Evolutionary conservation across 2,888 invertebrate genomes (phyloP).

Genomic region (Cremastobaeus sp.): DNA sequence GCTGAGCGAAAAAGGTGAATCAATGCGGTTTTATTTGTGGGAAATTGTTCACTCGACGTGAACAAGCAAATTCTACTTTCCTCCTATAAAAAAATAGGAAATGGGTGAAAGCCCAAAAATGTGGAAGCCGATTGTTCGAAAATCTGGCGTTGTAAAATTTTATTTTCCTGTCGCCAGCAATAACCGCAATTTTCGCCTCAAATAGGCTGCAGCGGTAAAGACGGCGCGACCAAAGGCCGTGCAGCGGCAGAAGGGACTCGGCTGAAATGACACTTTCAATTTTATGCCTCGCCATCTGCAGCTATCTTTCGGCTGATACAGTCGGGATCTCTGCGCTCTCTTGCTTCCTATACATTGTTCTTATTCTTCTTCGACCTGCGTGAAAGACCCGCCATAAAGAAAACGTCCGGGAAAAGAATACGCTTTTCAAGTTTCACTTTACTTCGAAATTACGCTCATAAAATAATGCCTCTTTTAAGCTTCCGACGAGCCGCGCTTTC

Average conservation of each 20-base stretch:
- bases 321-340: conserved; percentile 30
- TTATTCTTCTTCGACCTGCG: conserved; percentile 7
- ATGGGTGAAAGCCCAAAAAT: conserved; percentile 48
- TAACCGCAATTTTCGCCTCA: conserved; percentile 74
- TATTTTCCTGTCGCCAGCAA: conserved; percentile 67
- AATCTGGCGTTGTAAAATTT: conserved; percentile 68
- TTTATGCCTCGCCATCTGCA: conserved; percentile 44
- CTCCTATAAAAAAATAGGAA: conserved; percentile 21
- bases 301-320: conserved; percentile 49
- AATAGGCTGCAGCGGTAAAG: conserved; percentile 44
- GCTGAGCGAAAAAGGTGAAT: too few relatives aligned
- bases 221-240: conserved; percentile 29
- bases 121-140: conserved; percentile 53
- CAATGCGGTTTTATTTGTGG: background rate
- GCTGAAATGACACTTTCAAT: conserved; percentile 47
- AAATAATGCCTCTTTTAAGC: conserved; percentile 36
- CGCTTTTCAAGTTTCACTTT: conserved; percentile 39
- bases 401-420: conserved; percentile 20
- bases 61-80: conserved; percentile 7
- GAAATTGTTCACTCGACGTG: background rate
- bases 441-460: conserved; percentile 41
- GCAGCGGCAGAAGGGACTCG: conserved; percentile 13
- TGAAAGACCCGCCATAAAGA: conserved; percentile 34
- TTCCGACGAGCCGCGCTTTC: conserved; percentile 35
- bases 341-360: conserved; percentile 5